These are phyloP conservation scores for Pangasianodon hypophthalmus DNA, from an alignment of 2,113 vertebrate genomes.

Conservation along the genomic window DNA sequence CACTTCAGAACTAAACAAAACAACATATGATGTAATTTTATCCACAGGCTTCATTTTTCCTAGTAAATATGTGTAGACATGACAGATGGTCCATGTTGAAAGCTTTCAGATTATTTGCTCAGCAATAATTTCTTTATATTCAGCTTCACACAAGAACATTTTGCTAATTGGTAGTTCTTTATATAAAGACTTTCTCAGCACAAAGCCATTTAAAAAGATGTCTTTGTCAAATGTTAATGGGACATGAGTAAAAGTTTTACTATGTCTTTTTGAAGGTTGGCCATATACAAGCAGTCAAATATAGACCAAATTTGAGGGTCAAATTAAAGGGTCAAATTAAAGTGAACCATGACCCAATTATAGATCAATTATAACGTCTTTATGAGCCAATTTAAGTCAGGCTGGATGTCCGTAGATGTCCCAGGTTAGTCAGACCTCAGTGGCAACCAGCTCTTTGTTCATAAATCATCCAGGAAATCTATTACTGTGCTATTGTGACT, in stretches of 20 bases:
- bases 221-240: background rate
- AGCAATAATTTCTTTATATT: background rate
- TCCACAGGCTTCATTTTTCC: conserved; percentile 5
- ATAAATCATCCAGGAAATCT: background rate
- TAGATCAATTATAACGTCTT: background rate
- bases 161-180: background rate
- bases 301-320: background rate
- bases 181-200: background rate
- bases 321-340: background rate
- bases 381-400: background rate
- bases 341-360: background rate
- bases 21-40: conserved; percentile 1
- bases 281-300: background rate
- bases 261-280: background rate
- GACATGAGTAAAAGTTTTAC: background rate
- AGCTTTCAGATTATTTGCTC: background rate
- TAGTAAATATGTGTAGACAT: background rate
- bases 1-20: conserved; percentile 4
- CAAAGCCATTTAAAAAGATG: background rate
- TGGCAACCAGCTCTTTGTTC: background rate
- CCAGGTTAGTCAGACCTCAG: background rate
- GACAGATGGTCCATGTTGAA: background rate
- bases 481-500: background rate
- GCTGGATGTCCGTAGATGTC: background rate
- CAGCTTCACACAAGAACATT: background rate